Conservation (phyloP, 2,113 vertebrate species). For the Eclectus roratus region DNA sequence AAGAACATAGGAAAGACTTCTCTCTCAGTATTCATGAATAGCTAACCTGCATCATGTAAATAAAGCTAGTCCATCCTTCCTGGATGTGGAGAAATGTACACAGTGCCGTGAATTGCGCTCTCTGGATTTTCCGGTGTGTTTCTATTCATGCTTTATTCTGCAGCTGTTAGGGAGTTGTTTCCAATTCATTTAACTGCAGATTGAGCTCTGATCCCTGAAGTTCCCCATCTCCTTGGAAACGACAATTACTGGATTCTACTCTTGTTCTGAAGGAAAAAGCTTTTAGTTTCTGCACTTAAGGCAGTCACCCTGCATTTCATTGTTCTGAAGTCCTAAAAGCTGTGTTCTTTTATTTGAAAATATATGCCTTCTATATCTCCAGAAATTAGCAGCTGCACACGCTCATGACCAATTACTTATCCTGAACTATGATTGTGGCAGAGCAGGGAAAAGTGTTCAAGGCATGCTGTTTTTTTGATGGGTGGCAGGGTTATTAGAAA, state of each 20-base stretch:
- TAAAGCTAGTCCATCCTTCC: neutral
- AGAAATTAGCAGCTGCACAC: constrained; percentile 11
- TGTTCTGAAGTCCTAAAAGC: constrained; percentile 54
- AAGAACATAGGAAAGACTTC: neutral
- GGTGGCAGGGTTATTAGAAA: neutral
- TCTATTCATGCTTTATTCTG: constrained; percentile 60
- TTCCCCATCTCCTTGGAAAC: constrained; percentile 78
- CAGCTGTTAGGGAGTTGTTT: constrained; percentile 69
- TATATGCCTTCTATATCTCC: neutral
- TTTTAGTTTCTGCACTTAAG: constrained; percentile 71
- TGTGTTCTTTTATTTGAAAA: constrained; percentile 47
- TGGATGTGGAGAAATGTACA: neutral
- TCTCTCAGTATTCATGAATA: neutral
- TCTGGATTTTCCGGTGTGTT: constrained; percentile 59
- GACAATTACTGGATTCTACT: constrained; percentile 67
- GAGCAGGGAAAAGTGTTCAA: constrained; percentile 9
- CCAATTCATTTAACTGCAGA: constrained; percentile 81
- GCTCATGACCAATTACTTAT: neutral
- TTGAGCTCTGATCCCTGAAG: constrained; percentile 75
- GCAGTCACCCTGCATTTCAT: constrained; percentile 41
- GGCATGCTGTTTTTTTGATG: neutral
- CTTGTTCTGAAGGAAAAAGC: constrained; percentile 72
- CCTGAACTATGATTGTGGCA: neutral
- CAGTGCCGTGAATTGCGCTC: constrained; percentile 1
- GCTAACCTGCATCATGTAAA: neutral